Conservation (phyloP, 2,797 vertebrate genomes). For the Falco concolor region DNA sequence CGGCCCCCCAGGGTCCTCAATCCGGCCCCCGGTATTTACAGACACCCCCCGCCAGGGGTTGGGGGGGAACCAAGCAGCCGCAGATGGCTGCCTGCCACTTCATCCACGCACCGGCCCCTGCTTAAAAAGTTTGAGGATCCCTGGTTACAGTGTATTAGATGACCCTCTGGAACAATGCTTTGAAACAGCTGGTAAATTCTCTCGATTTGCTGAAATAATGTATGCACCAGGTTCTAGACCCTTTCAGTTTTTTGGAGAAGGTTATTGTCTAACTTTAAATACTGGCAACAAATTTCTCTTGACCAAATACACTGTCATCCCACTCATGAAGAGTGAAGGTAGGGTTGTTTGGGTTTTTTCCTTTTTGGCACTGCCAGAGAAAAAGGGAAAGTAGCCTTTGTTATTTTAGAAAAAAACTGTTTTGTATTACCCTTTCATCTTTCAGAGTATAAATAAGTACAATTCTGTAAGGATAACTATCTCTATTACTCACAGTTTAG, state of each 20-base stretch:
- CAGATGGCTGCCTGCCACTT: no score
- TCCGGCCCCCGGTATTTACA: no score
- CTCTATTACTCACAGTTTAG: neutral
- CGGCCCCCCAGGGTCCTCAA: no score
- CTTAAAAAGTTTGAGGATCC: no score
- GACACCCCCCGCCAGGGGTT: no score
- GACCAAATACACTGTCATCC: neutral
- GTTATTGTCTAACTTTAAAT: neutral
- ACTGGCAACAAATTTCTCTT: neutral
- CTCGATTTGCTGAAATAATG: neutral
- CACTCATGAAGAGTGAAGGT: accelerated
- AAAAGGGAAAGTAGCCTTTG: neutral
- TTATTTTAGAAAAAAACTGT: neutral
- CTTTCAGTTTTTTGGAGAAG: neutral
- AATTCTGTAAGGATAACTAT: neutral
- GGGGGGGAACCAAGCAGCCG: no score
- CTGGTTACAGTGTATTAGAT: neutral
- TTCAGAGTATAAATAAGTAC: neutral
- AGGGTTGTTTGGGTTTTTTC: neutral
- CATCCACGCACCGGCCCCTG: no score
- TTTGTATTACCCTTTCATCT: neutral
- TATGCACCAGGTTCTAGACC: neutral
- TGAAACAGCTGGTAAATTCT: neutral
- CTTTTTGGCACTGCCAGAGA: neutral
- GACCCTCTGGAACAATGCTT: neutral